phyloP scores from a whole-genome alignment of 2,888 invertebrate genomes.

The Epistrophe eligans region DNA sequence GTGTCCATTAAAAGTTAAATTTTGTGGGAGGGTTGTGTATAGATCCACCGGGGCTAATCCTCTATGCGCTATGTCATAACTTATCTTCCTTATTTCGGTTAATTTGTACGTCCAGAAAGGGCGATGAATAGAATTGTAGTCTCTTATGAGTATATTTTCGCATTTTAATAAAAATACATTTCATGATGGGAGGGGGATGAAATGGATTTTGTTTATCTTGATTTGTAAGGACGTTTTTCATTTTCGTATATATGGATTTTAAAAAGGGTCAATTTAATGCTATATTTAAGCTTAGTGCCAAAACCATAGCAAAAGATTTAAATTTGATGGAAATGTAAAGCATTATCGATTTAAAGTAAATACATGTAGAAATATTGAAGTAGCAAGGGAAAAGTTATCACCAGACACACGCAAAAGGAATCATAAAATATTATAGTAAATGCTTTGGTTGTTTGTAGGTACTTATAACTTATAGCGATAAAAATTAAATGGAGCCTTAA shows the following conservation, averaged over 20 bases:
- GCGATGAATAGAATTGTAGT: constrained; percentile 46
- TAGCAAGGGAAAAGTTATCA: neutral
- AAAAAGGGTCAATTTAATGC: constrained; percentile 46
- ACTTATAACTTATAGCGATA: too few relatives aligned
- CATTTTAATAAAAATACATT: constrained; percentile 18
- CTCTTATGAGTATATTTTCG: constrained; percentile 20
- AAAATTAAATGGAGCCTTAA: too few relatives aligned
- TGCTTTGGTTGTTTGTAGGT: too few relatives aligned
- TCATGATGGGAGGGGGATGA: neutral
- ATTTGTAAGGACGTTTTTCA: constrained; percentile 16
- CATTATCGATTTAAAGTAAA: neutral
- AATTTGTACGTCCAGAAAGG: neutral
- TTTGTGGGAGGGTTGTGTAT: constrained; percentile 60
- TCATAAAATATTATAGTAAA: too few relatives aligned
- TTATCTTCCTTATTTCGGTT: constrained; percentile 29
- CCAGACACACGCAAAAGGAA: neutral
- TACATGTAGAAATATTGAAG: neutral
- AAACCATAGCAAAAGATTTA: neutral
- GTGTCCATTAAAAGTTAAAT: constrained; percentile 76
- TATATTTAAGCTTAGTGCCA: neutral
- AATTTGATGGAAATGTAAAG: neutral
- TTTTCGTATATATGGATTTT: constrained; percentile 4
- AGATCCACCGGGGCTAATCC: constrained; percentile 54
- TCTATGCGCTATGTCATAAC: constrained; percentile 61
- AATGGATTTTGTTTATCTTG: constrained; percentile 59